Percentiles rank a stretch among this genome's conserved stretches.
Evolutionary conservation across 1,140 invertebrate species (phyloP).

Genomic region (Maniola jurtina): DNA sequence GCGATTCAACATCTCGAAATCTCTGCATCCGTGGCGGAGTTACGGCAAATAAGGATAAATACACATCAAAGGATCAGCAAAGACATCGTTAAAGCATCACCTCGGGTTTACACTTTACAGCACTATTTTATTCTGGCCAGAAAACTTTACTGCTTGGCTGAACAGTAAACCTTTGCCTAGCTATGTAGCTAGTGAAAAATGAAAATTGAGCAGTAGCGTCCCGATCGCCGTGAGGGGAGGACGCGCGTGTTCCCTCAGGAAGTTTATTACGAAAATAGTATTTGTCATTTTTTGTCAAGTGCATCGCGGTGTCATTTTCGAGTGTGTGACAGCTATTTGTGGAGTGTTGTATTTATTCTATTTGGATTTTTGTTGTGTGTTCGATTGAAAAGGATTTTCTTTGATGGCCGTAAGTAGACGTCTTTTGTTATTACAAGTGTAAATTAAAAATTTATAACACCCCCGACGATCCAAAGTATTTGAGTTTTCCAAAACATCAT

Average conservation of each 20-base stretch:
- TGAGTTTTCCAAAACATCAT: no score
- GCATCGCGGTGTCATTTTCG: constrained; percentile 13
- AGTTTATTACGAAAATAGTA: constrained; percentile 33
- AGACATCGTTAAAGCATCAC: constrained; percentile 12
- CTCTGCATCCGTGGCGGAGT: not conserved
- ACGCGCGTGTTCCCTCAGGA: constrained; percentile 17
- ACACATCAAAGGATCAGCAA: constrained; percentile 9
- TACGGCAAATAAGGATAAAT: not conserved
- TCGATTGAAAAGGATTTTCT: constrained; percentile 10
- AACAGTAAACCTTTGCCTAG: constrained; percentile 26
- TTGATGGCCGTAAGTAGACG: constrained; percentile 1
- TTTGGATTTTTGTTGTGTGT: constrained; percentile 9
- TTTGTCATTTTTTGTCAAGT: constrained; percentile 4
- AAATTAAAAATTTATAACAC: no score
- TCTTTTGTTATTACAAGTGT: constrained; percentile 3
- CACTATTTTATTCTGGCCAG: constrained; percentile 15
- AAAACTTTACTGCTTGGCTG: constrained; percentile 26
- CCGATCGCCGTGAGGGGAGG: constrained; percentile 16
- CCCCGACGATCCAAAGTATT: no score
- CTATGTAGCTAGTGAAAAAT: constrained; percentile 19
- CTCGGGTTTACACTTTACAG: constrained; percentile 4
- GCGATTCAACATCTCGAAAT: not conserved
- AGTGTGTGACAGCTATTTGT: constrained; percentile 23
- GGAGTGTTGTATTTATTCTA: constrained; percentile 14
- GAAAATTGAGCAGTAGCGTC: constrained; percentile 20